A percentile compares a stretch with the other conserved stretches of the same genome.
Evolutionary conservation across 2,797 vertebrate species (phyloP).

Genomic region (Alca torda): DNA sequence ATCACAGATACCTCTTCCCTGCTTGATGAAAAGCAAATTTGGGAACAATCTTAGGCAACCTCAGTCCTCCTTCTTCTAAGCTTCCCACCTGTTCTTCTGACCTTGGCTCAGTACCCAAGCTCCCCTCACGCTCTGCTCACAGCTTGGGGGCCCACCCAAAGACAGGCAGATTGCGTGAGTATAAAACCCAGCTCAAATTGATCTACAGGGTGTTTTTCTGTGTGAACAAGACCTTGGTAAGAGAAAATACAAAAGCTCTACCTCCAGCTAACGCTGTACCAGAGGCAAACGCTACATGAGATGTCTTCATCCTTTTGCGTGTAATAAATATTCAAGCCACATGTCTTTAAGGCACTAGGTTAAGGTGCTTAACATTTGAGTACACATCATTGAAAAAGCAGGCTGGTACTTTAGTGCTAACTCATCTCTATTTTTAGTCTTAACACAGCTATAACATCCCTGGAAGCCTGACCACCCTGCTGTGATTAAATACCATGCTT

Average conservation of each 20-base stretch:
- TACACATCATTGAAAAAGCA: constrained; percentile 2
- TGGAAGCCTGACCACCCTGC: constrained; percentile 33
- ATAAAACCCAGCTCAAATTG: neutral
- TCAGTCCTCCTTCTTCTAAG: neutral
- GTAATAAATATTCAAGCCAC: constrained; percentile 13
- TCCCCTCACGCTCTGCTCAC: neutral
- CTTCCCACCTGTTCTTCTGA: neutral
- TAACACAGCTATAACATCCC: neutral
- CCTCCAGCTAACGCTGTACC: neutral
- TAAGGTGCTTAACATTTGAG: constrained; percentile 36
- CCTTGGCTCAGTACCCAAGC: neutral
- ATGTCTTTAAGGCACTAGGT: neutral
- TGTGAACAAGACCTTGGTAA: neutral
- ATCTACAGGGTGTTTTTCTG: neutral
- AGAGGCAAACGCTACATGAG: neutral
- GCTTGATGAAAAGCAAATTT: neutral
- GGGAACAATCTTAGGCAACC: neutral
- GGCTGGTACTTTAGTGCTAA: constrained; percentile 17
- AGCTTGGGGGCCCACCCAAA: neutral
- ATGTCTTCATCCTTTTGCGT: neutral
- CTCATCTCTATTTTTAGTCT: constrained; percentile 52
- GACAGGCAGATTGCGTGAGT: neutral
- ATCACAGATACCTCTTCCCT: neutral
- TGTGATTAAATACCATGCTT: constrained; percentile 52
- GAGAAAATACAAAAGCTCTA: neutral